These are phyloP conservation scores for Chloroclysta siterata DNA, from an alignment of 2,888 invertebrate genomes.

Conservation along the genomic window DNA sequence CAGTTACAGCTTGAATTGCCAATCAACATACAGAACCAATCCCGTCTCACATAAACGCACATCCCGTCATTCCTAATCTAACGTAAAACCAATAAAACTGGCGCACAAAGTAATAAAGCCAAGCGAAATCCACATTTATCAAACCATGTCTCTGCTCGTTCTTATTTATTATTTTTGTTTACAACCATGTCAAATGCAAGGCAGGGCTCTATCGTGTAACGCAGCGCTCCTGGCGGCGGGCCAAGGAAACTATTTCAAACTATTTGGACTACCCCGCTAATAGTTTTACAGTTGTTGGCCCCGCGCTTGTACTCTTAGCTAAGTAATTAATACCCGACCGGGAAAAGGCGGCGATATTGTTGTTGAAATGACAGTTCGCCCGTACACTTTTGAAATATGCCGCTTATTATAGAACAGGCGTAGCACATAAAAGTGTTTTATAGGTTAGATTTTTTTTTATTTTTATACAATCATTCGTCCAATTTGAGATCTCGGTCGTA, in stretches of 20 bases:
- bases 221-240: constrained; percentile 67
- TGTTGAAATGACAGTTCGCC: constrained; percentile 57
- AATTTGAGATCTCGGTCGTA: constrained; percentile 30
- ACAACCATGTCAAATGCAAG: constrained; percentile 70
- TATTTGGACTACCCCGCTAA: constrained; percentile 71
- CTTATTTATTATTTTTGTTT: constrained; percentile 79
- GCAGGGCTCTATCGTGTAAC: constrained; percentile 65
- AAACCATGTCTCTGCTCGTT: constrained; percentile 62
- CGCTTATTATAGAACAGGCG: constrained; percentile 50
- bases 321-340: constrained; percentile 68
- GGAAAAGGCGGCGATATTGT: constrained; percentile 53
- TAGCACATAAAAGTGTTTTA: constrained; percentile 46
- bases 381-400: constrained; percentile 51
- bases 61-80: constrained; percentile 62
- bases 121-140: constrained; percentile 67
- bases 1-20: constrained; percentile 46
- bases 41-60: constrained; percentile 48
- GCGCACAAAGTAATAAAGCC: constrained; percentile 53
- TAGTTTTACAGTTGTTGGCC: constrained; percentile 72
- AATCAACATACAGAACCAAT: constrained; percentile 55
- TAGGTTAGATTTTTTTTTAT: constrained; percentile 39
- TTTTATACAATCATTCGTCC: constrained; percentile 30
- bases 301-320: constrained; percentile 63
- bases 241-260: constrained; percentile 79
- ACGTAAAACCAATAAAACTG: constrained; percentile 71